Evolutionary conservation across 2,797 vertebrate species (phyloP).

Genomic region (Notolepis coatsorum): DNA sequence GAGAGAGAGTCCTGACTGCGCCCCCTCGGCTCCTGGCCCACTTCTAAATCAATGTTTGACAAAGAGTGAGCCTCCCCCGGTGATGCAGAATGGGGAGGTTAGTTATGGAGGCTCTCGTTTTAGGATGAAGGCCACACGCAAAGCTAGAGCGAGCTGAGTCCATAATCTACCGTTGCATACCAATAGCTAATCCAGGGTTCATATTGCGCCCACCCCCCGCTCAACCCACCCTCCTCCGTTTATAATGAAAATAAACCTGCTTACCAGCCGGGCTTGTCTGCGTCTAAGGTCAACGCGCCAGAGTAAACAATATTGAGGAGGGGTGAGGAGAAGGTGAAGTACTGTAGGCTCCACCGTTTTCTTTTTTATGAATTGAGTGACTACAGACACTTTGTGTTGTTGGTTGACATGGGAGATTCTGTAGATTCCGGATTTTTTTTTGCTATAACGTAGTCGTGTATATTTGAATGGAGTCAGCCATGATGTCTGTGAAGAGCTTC

Average conservation of each 20-base stretch:
- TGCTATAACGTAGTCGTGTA: not conserved
- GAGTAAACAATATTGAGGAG: slow-evolving; percentile 51
- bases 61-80: slow-evolving; percentile 68
- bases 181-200: slow-evolving; percentile 56
- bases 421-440: slow-evolving; percentile 12
- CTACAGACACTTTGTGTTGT: not conserved
- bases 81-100: slow-evolving; percentile 57
- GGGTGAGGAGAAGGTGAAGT: slow-evolving; percentile 27
- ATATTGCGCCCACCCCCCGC: no score
- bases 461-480: slow-evolving; percentile 20
- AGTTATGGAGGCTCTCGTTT: slow-evolving; percentile 63
- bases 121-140: slow-evolving; percentile 68
- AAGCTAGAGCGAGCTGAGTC: slow-evolving; percentile 53
- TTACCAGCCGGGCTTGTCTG: slow-evolving; percentile 48
- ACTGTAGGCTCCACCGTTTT: slow-evolving; percentile 28
- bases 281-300: slow-evolving; percentile 37
- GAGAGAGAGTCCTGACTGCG: slow-evolving; percentile 40
- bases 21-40: slow-evolving; percentile 77
- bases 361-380: not conserved
- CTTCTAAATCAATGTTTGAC: slow-evolving; percentile 81
- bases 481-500: not conserved
- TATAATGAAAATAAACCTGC: slow-evolving; percentile 72
- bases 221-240: slow-evolving; percentile 35
- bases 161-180: slow-evolving; percentile 52
- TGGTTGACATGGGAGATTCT: slow-evolving; percentile 2